Percentiles rank a stretch among this genome's conserved stretches.
phyloP scores from a whole-genome alignment of 1,140 invertebrate genomes.

The Thaumatotibia leucotreta region DNA sequence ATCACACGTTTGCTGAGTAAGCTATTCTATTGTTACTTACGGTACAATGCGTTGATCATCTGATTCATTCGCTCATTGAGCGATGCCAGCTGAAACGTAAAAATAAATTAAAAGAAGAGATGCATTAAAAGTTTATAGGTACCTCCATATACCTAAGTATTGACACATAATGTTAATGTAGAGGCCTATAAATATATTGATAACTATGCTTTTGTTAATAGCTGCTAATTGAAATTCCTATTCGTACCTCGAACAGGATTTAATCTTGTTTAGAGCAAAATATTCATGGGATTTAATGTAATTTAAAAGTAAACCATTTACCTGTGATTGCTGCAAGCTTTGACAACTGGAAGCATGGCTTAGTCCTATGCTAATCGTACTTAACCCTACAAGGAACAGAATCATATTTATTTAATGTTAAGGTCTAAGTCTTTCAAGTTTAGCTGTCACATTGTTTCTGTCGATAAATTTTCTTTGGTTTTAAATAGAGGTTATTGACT shows the following conservation, averaged over 20 bases:
- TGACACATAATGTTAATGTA: too few species aligned
- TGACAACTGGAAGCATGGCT: conserved; percentile 38
- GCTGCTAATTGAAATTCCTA: too few species aligned
- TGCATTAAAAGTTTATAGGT: not conserved
- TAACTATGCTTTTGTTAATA: too few species aligned
- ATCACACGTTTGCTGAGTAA: not conserved
- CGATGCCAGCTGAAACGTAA: conserved; percentile 46
- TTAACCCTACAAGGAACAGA: conserved; percentile 28
- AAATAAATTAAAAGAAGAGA: not conserved
- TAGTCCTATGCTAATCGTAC: conserved; percentile 30
- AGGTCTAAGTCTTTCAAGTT: not conserved
- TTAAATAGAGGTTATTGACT: conserved; percentile 7
- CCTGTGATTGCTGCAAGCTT: conserved; percentile 53
- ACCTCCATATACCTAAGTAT: too few species aligned
- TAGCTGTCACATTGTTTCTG: not conserved
- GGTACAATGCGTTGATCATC: conserved; percentile 55
- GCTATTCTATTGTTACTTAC: conserved; percentile 38
- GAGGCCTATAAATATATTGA: too few species aligned
- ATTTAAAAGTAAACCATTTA: conserved; percentile 27
- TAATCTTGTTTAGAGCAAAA: too few species aligned
- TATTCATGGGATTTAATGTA: not conserved
- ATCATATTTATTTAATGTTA: conserved; percentile 28
- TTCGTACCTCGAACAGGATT: too few species aligned
- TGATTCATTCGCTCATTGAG: conserved; percentile 62
- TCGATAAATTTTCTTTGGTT: not conserved